Evolutionary conservation across 2,888 invertebrate genomes (phyloP).

Genomic region (Epinotia demarniana): DNA sequence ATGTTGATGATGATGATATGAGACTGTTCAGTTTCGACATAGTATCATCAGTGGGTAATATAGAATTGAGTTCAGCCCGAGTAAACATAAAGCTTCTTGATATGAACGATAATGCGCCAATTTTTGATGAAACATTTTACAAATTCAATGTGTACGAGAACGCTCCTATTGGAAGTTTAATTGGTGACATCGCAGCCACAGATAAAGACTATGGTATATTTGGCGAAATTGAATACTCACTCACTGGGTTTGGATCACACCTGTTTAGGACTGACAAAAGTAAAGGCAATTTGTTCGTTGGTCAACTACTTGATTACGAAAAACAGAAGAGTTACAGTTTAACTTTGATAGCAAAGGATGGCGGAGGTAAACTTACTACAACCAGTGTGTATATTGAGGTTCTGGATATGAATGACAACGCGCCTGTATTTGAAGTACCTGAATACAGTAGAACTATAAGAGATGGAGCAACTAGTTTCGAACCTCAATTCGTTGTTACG

Average conservation of each 20-base stretch:
- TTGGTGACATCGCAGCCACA: conserved; percentile 87
- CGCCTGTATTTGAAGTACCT: conserved; percentile 87
- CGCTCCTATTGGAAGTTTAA: conserved; percentile 84
- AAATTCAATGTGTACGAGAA: conserved; percentile 88
- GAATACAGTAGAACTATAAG: conserved; percentile 91
- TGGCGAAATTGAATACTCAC: conserved; percentile 88
- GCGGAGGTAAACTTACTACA: conserved; percentile 89
- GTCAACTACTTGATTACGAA: conserved; percentile 89
- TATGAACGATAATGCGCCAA: conserved; percentile 92
- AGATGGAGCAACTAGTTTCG: conserved; percentile 90
- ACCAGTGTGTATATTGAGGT: conserved; percentile 89
- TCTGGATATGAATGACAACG: conserved; percentile 91
- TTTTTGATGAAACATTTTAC: conserved; percentile 87
- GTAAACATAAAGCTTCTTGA: conserved; percentile 88
- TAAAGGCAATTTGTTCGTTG: conserved; percentile 88
- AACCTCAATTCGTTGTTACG: conserved; percentile 91
- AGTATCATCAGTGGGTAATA: conserved; percentile 83
- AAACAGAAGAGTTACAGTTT: conserved; percentile 91
- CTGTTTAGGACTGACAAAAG: conserved; percentile 88
- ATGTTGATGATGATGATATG: conserved; percentile 85
- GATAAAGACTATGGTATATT: conserved; percentile 90
- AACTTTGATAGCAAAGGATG: conserved; percentile 92
- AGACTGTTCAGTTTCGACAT: conserved; percentile 88
- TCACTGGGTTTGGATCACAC: conserved; percentile 92
- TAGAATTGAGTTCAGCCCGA: conserved; percentile 84